Percentiles rank a stretch among this genome's conserved stretches.
These are phyloP conservation scores for Apotomis turbidana DNA, from an alignment of 2,888 invertebrate species.

Conservation along the genomic window DNA sequence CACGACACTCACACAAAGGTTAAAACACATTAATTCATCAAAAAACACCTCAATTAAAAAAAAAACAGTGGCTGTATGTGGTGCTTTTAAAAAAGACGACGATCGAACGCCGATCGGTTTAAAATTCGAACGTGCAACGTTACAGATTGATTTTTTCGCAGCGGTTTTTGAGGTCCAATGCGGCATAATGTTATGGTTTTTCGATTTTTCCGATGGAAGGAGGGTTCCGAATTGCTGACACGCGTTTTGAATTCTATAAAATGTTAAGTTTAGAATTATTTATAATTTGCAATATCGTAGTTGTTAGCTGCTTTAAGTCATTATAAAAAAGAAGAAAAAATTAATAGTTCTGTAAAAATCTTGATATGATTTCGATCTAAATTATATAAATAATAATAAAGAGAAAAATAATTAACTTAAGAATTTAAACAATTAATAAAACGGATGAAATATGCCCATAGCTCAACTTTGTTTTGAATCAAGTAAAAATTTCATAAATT, in stretches of 20 bases:
- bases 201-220: conserved; percentile 38
- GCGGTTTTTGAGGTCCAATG: conserved; percentile 55
- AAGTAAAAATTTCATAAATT: no score
- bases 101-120: conserved; percentile 1
- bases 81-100: conserved; percentile 3
- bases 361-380: no score
- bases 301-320: background rate
- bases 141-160: conserved; percentile 71
- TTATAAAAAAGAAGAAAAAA: no score
- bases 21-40: conserved; percentile 45
- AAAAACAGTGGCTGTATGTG: conserved; percentile 8
- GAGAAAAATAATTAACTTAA: no score
- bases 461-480: no score
- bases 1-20: conserved; percentile 53
- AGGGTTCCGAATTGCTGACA: conserved; percentile 32
- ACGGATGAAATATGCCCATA: no score
- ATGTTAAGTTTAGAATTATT: background rate
- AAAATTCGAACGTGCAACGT: conserved; percentile 46
- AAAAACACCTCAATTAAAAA: conserved; percentile 40
- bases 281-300: conserved; percentile 3
- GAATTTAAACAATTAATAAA: no score
- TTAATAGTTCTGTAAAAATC: no score
- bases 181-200: conserved; percentile 53
- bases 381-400: no score
- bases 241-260: background rate